These are phyloP conservation scores for Phalacrocorax carbo DNA, from an alignment of 2,113 vertebrate genomes.

Conservation along the genomic window DNA sequence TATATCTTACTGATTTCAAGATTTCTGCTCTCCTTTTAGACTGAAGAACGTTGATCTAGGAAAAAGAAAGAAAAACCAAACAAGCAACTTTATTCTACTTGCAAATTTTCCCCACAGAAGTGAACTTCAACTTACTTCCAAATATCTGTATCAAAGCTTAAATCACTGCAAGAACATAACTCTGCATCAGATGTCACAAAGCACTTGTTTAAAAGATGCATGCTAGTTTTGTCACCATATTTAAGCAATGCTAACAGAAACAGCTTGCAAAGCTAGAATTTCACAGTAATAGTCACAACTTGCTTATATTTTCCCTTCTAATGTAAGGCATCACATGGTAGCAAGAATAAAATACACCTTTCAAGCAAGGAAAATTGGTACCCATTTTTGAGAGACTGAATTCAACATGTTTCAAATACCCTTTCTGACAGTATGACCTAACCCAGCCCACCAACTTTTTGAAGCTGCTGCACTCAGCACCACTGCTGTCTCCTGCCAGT, in stretches of 20 bases:
- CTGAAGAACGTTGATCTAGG: conserved; percentile 95
- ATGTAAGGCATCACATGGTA: neutral
- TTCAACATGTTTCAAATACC: neutral
- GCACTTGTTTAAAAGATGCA: neutral
- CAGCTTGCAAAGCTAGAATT: neutral
- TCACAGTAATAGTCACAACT: neutral
- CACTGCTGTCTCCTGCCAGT: neutral
- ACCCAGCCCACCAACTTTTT: neutral
- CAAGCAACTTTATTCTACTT: neutral
- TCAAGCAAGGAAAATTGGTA: neutral
- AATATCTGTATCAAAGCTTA: neutral
- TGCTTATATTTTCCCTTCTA: neutral
- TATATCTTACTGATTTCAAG: conserved; percentile 90
- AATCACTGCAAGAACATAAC: neutral
- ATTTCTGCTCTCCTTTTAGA: conserved; percentile 97
- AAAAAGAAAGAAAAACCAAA: neutral
- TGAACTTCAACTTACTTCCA: neutral
- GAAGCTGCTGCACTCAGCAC: neutral
- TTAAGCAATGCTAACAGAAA: neutral
- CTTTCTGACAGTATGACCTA: neutral
- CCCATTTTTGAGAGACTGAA: neutral
- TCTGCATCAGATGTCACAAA: neutral
- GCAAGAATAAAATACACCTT: neutral
- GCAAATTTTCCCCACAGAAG: neutral
- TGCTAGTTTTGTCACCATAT: neutral